A percentile compares a stretch with the other conserved stretches of the same genome.
Evolutionary conservation across 2,797 vertebrate genomes (phyloP).

Genomic region (Ambastaia sidthimunki): DNA sequence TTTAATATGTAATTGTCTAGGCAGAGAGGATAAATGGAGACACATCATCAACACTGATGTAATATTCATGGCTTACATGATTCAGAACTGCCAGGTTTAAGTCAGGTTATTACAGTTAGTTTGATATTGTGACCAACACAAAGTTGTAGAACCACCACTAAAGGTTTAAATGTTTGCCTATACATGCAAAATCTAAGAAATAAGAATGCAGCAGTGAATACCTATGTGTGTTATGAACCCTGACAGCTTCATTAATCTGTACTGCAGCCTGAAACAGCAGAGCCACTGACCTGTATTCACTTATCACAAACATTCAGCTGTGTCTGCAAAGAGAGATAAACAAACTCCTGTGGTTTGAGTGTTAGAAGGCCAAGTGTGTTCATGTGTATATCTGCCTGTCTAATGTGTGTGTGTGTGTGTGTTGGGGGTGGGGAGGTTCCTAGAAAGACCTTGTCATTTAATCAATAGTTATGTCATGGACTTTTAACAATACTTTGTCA

Average conservation of each 20-base stretch:
- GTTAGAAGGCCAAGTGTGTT: slow-evolving; percentile 45
- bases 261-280: not conserved
- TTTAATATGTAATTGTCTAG: not conserved
- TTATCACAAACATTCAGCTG: slow-evolving; percentile 30
- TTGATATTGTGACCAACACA: not conserved
- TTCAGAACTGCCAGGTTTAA: not conserved
- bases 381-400: slow-evolving; percentile 5
- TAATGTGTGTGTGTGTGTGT: slow-evolving; percentile 20
- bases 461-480: slow-evolving; percentile 25
- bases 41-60: not conserved
- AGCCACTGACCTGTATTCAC: slow-evolving; percentile 13
- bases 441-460: slow-evolving; percentile 2
- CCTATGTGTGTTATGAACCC: slow-evolving; percentile 5
- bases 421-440: slow-evolving; percentile 50
- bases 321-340: slow-evolving; percentile 61
- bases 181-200: not conserved
- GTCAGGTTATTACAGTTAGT: not conserved
- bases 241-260: slow-evolving; percentile 16
- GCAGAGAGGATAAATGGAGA: not conserved
- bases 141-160: not conserved
- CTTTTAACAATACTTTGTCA: slow-evolving; percentile 1
- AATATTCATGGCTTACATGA: not conserved
- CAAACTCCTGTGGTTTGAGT: slow-evolving; percentile 42
- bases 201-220: slow-evolving; percentile 7
- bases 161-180: not conserved